Evolutionary conservation across 2,113 vertebrate genomes (phyloP), one percentile per base, ranked within the genome.

Genomic region (Petrocephalus zakoni): DNA sequence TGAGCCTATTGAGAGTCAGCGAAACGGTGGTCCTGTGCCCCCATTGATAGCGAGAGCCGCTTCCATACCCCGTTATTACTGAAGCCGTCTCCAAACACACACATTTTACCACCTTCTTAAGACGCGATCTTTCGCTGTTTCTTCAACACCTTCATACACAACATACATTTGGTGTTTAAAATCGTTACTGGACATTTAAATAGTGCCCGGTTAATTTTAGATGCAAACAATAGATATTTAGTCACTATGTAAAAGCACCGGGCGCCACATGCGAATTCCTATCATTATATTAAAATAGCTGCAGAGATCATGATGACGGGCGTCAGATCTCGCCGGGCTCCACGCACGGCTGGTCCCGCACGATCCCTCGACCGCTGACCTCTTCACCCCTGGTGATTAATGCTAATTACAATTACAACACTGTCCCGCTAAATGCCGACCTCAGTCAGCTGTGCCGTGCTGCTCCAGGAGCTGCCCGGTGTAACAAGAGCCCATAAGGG

Each of bases 381-480:
- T 58, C 88, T 93, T 92, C 93, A 94, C 90, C 92, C 89, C 90
- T 90, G 90, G 56, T 93, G 93, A 95, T 95, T 94, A 93, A 94
- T 93, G 92, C 90, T 93, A 92, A 93, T 94, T 93, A 90, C 88
- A 91, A 91, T 93, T 93, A 94, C 93, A 93, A 92, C 90, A 87
- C 91, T 91, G 53, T 61, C 46, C 47, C 86, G 64, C 42, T 87
- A 55, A 81, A 81, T 85, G 34, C 88, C 85, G 88, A 86, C 86
- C 92, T 83, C 92, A 93, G 93, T 94, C 94, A 93, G 93, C 94
- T 93, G 78, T 92, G 92, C 90, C 92, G 92, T 90, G 46, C 42
- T 93, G 94, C 94, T 95, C 94, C 92, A 95, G 94, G 94, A 95
- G 94, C 94, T 94, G 95, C 95, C 94, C 92, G 61, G 88, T 90